Evolutionary conservation across 2,113 vertebrate species (phyloP).

Genomic region (Sylvilagus bachmani): DNA sequence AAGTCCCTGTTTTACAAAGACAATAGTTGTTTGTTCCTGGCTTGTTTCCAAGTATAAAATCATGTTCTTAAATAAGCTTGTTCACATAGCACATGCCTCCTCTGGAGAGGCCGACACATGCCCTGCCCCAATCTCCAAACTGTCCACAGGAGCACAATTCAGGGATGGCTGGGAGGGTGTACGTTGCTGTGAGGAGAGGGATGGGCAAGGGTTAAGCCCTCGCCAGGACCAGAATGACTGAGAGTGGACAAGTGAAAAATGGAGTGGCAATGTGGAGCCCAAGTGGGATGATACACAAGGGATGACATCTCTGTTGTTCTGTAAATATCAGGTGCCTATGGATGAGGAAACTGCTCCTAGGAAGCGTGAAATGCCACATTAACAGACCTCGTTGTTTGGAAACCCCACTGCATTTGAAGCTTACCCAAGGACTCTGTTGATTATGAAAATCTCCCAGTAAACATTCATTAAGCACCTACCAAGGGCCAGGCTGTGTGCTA

Average conservation of each 20-base stretch:
- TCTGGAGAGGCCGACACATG: conserved; percentile 14
- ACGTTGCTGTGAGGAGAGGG: background rate
- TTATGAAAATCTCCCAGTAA: conserved; percentile 14
- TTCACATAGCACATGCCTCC: background rate
- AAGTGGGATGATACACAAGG: background rate
- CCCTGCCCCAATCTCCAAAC: background rate
- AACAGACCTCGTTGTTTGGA: background rate
- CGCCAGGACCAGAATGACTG: background rate
- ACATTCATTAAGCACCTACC: background rate
- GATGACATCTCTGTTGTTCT: background rate
- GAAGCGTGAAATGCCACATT: background rate
- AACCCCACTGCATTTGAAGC: background rate
- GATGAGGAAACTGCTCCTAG: background rate
- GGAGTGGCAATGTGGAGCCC: background rate
- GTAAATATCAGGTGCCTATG: background rate
- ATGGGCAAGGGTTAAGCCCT: background rate
- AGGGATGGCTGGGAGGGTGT: too few species aligned
- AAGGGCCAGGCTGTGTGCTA: background rate
- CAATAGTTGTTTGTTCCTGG: background rate
- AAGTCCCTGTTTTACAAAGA: background rate
- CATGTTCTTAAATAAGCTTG: background rate
- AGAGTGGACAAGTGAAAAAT: background rate
- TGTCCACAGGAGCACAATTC: background rate
- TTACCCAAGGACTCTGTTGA: background rate
- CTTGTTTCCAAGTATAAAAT: conserved; percentile 37